Evolutionary conservation across 1,140 invertebrate species (phyloP).

Genomic region (Camponotus vicinus): DNA sequence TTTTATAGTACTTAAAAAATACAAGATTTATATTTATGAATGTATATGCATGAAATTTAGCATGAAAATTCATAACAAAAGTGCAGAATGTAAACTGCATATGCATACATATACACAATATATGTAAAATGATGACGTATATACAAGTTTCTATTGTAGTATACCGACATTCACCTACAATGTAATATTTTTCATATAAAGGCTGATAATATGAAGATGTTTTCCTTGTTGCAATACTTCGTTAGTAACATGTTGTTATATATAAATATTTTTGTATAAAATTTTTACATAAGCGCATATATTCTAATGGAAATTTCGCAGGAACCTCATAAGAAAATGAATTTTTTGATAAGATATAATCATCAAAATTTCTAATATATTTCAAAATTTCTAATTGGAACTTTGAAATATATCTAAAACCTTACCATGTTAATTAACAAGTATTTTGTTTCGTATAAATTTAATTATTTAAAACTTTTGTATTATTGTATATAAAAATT

Average conservation of each 20-base stretch:
- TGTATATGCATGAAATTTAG: constrained; percentile 62
- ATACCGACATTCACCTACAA: constrained; percentile 39
- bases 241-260: constrained; percentile 27
- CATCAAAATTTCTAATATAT: constrained; percentile 9
- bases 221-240: constrained; percentile 47
- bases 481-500: not conserved
- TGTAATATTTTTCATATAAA: constrained; percentile 53
- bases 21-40: constrained; percentile 63
- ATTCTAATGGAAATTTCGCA: constrained; percentile 8
- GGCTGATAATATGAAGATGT: constrained; percentile 44
- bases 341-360: not conserved
- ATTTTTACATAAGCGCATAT: not conserved
- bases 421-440: not conserved
- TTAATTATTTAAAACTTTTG: no score
- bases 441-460: not conserved
- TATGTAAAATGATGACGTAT: not conserved
- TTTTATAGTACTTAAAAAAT: constrained; percentile 63
- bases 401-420: not conserved
- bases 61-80: constrained; percentile 60
- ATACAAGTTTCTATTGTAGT: constrained; percentile 29
- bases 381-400: not conserved
- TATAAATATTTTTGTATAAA: constrained; percentile 19
- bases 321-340: not conserved
- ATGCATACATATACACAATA: not conserved
- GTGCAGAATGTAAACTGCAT: constrained; percentile 44